phyloP scores from a whole-genome alignment of 2,888 invertebrate species.

The Onthophagus sagittarius region DNA sequence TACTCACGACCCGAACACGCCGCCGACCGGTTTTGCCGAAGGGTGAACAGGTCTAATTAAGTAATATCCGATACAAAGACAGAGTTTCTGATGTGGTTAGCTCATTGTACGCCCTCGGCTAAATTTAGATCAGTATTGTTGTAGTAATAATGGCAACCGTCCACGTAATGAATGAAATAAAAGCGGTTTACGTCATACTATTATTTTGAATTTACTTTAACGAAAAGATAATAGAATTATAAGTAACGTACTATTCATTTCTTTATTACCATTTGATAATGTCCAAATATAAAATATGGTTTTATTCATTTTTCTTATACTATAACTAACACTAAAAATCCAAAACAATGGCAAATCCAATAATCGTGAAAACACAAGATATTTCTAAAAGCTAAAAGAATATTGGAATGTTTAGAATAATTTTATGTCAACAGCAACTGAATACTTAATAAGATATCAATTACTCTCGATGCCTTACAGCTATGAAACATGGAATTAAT shows the following conservation, averaged over 20 bases:
- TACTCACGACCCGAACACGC: background rate
- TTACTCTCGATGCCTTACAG: too few species aligned
- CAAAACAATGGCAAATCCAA: too few species aligned
- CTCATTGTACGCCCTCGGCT: background rate
- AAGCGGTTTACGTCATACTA: background rate
- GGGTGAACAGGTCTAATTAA: background rate
- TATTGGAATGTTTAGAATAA: too few species aligned
- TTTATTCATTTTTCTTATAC: too few species aligned
- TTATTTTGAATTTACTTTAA: background rate
- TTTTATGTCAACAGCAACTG: too few species aligned
- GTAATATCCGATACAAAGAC: background rate
- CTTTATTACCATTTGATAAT: background rate
- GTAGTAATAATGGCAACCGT: background rate
- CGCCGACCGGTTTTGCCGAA: background rate
- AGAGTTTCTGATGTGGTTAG: background rate
- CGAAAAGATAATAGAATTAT: background rate
- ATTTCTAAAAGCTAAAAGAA: too few species aligned
- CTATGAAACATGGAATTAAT: too few species aligned
- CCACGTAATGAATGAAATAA: background rate
- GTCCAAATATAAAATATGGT: too few species aligned
- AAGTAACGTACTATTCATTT: background rate
- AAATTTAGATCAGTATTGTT: background rate
- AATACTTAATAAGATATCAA: too few species aligned
- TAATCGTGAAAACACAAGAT: too few species aligned
- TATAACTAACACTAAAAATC: too few species aligned